Evolutionary conservation across 2,113 vertebrate genomes (phyloP), one percentile per base, ranked within the genome.

Genomic region (Psammodynastes pulverulentus): DNA sequence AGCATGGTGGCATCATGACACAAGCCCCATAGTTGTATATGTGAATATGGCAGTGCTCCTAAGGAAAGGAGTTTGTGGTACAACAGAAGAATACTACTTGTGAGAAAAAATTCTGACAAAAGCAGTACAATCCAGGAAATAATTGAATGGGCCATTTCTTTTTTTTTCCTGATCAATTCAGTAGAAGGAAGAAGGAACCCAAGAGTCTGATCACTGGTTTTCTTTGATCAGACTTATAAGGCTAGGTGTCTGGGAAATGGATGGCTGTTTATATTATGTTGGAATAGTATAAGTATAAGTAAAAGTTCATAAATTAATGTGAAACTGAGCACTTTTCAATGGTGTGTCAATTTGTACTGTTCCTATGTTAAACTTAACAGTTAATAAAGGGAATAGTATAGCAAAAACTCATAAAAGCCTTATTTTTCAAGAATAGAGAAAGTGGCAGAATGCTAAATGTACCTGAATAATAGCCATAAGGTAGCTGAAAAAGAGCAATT

Each of bases 381-480:
- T 62, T 79, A 94, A 94, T 3, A 91, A 91, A 79, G 91, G 86
- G n/a, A 90, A 93, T 3, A 54, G 23, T 3, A 29, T 29, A 43
- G 15, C 0, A 51, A 51, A n/a, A 13, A 26, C 1, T 29, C 91
- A 84, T n/a, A 1, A 0, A 56, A 91, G 93, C 10, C 17, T 9
- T n/a, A 48, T 72, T 72, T 29, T 91, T 88, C 51, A 49, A 67
- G n/a, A 23, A 34, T 0, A 17, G 26, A 52, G 91, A 54, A 91
- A 3, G 84, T 54, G 86, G 88, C 34, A 93, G 46, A 95, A 91
- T 90, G 90, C 8, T 2, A 79, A 67, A 13, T 24, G 1, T 92
- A 9, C 26, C 89, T 93, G 5, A 93, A 39, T 94, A 96, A 91
- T 94, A 96, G 48, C 49, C 21, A 48, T 52, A 93, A 95, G 1